Evolutionary conservation across 2,113 vertebrate species (phyloP).

Genomic region (Hiodon tergisus): DNA sequence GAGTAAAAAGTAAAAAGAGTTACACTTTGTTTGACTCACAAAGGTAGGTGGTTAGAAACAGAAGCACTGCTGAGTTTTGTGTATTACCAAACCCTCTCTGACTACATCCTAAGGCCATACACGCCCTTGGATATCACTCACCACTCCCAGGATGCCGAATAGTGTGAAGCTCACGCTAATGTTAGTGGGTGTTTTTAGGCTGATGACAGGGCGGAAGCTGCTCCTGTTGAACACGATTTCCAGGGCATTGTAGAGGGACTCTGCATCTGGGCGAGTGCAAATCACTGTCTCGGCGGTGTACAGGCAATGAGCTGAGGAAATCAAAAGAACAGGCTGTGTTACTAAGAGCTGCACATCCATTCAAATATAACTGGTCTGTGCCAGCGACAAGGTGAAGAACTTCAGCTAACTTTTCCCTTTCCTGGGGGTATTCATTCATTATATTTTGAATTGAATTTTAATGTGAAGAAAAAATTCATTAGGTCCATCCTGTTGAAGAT

Average conservation of each 20-base stretch:
- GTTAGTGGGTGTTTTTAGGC: conserved; percentile 37
- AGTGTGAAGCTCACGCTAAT: conserved; percentile 44
- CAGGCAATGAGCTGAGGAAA: conserved; percentile 31
- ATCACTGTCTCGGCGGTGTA: conserved; percentile 28
- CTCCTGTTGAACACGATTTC: conserved; percentile 36
- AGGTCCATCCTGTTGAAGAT: too few species aligned
- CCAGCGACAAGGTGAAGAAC: background rate
- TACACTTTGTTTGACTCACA: background rate
- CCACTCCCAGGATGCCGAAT: conserved; percentile 63
- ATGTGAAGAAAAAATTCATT: too few species aligned
- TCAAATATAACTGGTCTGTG: background rate
- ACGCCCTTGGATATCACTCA: conserved; percentile 34
- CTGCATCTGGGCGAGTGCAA: conserved; percentile 46
- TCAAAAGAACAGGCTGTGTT: background rate
- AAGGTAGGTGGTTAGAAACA: background rate
- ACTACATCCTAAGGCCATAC: too few species aligned
- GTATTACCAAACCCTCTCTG: too few species aligned
- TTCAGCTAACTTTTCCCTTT: background rate
- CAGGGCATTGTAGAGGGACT: conserved; percentile 46
- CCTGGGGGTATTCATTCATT: too few species aligned
- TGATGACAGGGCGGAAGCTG: conserved; percentile 50
- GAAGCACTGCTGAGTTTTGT: too few species aligned
- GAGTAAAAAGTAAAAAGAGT: background rate
- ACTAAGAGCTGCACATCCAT: background rate
- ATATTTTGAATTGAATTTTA: too few species aligned